Conservation (phyloP, 2,113 vertebrate genomes). For the Clupea harengus region DNA sequence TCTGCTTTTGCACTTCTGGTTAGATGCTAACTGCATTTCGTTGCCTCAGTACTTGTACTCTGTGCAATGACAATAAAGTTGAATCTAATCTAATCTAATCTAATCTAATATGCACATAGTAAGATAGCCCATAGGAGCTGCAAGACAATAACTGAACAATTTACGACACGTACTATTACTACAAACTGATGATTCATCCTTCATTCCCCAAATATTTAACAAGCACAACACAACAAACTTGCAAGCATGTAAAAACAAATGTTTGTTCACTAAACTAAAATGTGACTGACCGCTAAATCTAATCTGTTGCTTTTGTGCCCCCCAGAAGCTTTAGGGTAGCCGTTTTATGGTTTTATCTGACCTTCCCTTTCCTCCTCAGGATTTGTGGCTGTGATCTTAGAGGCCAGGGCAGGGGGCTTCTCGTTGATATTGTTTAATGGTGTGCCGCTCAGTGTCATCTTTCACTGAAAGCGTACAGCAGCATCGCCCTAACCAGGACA, state of each 20-base stretch:
- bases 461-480: not conserved
- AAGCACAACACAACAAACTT: not conserved
- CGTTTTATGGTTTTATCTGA: not conserved
- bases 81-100: too few relatives aligned
- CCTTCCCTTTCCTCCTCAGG: not conserved
- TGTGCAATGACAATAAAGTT: too few relatives aligned
- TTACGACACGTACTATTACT: too few relatives aligned
- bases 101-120: too few relatives aligned
- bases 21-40: too few relatives aligned
- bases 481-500: not conserved
- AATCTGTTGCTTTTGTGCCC: constrained; percentile 14
- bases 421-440: not conserved
- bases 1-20: too few relatives aligned
- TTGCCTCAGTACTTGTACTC: too few relatives aligned
- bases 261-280: not conserved
- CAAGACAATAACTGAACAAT: too few relatives aligned
- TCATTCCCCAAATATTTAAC: not conserved
- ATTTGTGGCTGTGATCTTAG: not conserved
- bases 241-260: not conserved
- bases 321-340: too few relatives aligned
- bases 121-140: too few relatives aligned
- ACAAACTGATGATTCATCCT: too few relatives aligned
- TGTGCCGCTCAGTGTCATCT: not conserved
- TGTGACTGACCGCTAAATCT: not conserved
- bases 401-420: not conserved